Conservation (phyloP, 2,888 invertebrate species). For the Dione vanillae region DNA sequence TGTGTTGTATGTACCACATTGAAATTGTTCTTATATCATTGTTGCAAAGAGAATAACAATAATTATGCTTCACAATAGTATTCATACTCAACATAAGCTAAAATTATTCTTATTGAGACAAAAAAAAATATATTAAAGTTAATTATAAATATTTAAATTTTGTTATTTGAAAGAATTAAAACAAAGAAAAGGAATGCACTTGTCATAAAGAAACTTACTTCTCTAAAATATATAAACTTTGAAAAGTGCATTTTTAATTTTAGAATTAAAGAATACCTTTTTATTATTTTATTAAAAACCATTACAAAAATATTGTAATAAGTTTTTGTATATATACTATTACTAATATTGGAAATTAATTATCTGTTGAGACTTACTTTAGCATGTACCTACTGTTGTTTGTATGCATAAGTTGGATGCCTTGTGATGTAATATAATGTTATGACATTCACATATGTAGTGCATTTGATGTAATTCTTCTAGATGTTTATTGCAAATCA, state of each 20-base stretch:
- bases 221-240: too few species aligned
- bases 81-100: too few species aligned
- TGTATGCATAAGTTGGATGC: conserved; percentile 27
- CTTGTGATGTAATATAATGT: conserved; percentile 21
- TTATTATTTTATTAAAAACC: neutral
- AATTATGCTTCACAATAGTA: neutral
- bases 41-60: neutral
- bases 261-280: too few species aligned
- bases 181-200: too few species aligned
- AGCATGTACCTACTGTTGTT: conserved; percentile 20
- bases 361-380: conserved; percentile 23
- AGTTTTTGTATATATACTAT: neutral
- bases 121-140: neutral
- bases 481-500: neutral
- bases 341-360: neutral
- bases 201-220: too few species aligned
- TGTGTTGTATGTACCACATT: too few species aligned
- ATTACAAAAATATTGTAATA: neutral
- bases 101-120: too few species aligned
- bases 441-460: conserved; percentile 9
- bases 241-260: too few species aligned
- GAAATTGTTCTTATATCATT: too few species aligned
- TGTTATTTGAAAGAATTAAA: too few species aligned
- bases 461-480: neutral
- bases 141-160: neutral